Base-by-base conservation (phyloP, 2,888 invertebrate species). In the Perdita meconis region DNA sequence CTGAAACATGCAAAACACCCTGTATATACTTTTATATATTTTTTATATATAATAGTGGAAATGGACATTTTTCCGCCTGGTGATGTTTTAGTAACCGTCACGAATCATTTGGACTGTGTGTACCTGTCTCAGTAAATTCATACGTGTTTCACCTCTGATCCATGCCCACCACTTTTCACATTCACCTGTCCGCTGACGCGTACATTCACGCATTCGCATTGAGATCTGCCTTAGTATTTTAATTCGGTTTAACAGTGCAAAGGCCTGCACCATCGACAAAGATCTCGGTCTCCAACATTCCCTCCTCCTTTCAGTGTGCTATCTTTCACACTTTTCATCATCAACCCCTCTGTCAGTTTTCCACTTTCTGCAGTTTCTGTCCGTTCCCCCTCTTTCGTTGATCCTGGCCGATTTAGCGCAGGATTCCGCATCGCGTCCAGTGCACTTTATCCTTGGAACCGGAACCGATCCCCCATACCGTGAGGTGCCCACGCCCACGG, bases 361-460 rank as follows among this genome's bases (percentile, higher is more conserved):
- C 34, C 60, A 26, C 16, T 68, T 26, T 0, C 51, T 26, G 5
- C 42, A 1, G 16, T 57, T 57, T 64, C 42, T 47, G 40, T 78
- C 55, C 59, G 40, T 60, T 67, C 44, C 57, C 51, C 63, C 67
- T 42, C 42, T 64, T 64, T 60, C 67, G 22, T 22, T 19, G 38
- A 19, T 16, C 44, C 51, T n/a, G 47, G n/a, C 13, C 13, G 13
- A 19, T 16, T 26, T 26, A 36, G 36, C 34, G 34, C 16, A 50
- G 36, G 19, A 19, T 44, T 40, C 44, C 51, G 19, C 65, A 60
- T 50, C 56, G 53, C 64, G 13, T 40, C 16, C 64, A n/a, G 10
- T 44, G 53, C 74, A 13, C 75, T 82, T 82, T 80, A 68, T 65
- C 44, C 67, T 59, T 63, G 30, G 40, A 60, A 34, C 56, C 22